Percentiles rank a stretch among this genome's conserved stretches.
These are phyloP conservation scores for Pterobdella sp. DNA, from an alignment of 2,888 invertebrate genomes.

Conservation along the genomic window DNA sequence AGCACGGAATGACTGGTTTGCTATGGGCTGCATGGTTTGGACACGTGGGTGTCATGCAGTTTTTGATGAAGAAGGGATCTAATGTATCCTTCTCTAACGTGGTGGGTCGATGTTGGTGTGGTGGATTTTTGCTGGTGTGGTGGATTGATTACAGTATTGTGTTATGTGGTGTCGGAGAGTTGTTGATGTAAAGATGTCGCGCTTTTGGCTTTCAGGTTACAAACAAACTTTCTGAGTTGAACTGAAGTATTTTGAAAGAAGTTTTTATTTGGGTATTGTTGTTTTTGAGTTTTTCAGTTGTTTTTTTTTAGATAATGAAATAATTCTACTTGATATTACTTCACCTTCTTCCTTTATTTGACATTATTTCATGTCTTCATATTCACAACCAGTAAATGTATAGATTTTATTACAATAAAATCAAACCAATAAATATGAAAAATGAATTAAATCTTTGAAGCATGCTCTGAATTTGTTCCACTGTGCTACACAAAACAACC, in stretches of 20 bases:
- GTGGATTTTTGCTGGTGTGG: background rate
- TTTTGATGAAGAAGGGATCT: slow-evolving; percentile 49
- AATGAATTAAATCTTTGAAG: slow-evolving; percentile 37
- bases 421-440: background rate
- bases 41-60: slow-evolving; percentile 46
- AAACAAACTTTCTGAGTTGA: no score
- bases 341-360: no score
- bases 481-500: slow-evolving; percentile 68
- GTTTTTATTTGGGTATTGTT: no score
- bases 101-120: slow-evolving; percentile 39
- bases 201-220: no score
- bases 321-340: no score
- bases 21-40: slow-evolving; percentile 51
- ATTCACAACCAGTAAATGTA: no score
- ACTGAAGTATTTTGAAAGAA: no score
- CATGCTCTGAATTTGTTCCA: slow-evolving; percentile 60
- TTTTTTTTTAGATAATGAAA: no score
- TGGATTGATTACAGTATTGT: background rate
- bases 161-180: background rate
- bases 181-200: background rate
- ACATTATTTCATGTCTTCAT: no score
- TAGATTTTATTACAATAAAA: no score
- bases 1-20: slow-evolving; percentile 52
- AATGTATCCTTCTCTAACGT: slow-evolving; percentile 48
- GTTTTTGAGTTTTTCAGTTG: no score